Evolutionary conservation across 2,113 vertebrate species (phyloP).

Genomic region (Parus major): DNA sequence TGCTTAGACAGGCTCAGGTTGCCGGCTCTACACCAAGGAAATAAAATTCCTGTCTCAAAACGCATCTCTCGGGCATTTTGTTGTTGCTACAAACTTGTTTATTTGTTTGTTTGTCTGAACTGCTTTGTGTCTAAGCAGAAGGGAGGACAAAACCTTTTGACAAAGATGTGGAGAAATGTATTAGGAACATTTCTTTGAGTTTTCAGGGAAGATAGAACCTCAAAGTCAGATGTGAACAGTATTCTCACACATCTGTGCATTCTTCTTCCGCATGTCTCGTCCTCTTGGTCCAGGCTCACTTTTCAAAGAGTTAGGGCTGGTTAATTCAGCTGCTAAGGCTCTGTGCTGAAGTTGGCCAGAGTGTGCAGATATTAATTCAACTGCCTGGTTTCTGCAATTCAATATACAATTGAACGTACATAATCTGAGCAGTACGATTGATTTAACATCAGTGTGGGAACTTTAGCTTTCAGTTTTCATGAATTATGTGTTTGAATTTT

Average conservation of each 20-base stretch:
- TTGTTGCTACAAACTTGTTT: background rate
- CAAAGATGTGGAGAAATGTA: background rate
- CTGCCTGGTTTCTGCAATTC: background rate
- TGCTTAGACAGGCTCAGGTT: background rate
- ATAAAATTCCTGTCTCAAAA: background rate
- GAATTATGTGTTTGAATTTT: conserved; percentile 33
- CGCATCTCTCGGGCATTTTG: background rate
- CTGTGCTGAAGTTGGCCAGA: background rate
- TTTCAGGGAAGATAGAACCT: background rate
- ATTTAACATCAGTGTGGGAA: background rate
- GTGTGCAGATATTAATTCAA: background rate
- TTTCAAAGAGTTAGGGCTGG: background rate
- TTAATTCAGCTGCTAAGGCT: background rate
- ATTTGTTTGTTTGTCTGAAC: background rate
- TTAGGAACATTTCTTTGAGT: background rate
- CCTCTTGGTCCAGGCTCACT: background rate
- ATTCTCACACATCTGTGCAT: background rate
- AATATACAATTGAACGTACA: background rate
- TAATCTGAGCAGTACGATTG: background rate
- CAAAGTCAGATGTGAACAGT: background rate
- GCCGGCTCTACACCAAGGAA: background rate
- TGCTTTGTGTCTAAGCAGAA: background rate
- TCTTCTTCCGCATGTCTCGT: background rate
- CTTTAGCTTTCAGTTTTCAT: conserved; percentile 14
- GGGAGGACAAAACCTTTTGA: background rate